Evolutionary conservation across 2,888 invertebrate species (phyloP), one percentile per base, ranked within the genome.

Genomic region (Imbricaverruca yamaguchii): DNA sequence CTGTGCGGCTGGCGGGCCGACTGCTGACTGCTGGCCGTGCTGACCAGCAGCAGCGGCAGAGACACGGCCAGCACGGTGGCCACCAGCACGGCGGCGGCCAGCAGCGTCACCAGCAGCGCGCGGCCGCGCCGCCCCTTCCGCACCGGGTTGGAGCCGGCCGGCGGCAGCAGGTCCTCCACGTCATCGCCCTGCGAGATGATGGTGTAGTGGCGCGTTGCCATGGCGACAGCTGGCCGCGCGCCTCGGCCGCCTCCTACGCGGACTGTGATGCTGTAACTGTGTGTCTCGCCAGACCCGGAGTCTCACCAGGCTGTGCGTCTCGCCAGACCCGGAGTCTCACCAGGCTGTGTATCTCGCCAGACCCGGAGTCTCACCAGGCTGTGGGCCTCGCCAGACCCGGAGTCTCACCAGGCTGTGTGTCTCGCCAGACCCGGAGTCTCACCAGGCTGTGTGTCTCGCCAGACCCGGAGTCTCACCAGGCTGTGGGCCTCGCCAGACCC

Each of bases 121-220:
- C 74, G 74, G 18, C 53, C 13, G 18, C 74, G 74, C n/a, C n/a
- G 67, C 18, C 23, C 9, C 53, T 6, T 18, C 8, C 39, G 18
- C 53, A 53, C 53, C 11, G 74, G 74, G 39, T 39, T 23, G 57
- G 57, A 23, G 23, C 57, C 78, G 23, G 57, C 78, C 78, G 78
- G 78, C 57, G 78, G 78, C 78, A 78, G 78, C 57, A 78, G 78
- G 56, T 78, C 78, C 56, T 78, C 78, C n/a, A 78, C 56, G 78
- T 78, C 78, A 23, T 78, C 78, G 11, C 56, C 78, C 78, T 78
- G 78, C 12, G 78, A 78, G 78, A 78, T 78, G 78, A 78, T 57
- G 56, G 78, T 78, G 78, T 78, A 78, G 78, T 78, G 78, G 15
- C 78, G 78, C 2, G 78, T 23, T 11, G 74, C 74, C 74, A 74